Evolutionary conservation across 2,797 vertebrate genomes (phyloP).

Genomic region (Acipenser oxyrinchus): DNA sequence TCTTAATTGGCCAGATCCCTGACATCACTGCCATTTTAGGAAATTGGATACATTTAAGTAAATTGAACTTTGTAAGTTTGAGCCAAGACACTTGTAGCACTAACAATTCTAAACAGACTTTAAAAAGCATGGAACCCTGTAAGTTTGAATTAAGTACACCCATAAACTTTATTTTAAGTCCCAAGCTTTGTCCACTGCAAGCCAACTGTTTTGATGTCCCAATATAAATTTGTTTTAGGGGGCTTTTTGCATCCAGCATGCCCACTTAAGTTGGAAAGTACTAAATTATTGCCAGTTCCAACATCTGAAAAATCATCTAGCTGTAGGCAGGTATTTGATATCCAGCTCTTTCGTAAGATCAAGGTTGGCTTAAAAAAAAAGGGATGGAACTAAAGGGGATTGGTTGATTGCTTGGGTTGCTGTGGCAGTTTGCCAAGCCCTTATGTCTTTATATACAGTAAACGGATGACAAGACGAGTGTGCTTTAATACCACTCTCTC

Average conservation of each 20-base stretch:
- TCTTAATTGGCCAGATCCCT: conserved; percentile 30
- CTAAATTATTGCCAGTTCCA: conserved; percentile 35
- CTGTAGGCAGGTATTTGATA: conserved; percentile 59
- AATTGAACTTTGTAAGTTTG: conserved; percentile 34
- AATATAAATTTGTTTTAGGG: conserved; percentile 42
- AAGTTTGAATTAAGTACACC: conserved; percentile 50
- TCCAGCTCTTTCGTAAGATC: conserved; percentile 34
- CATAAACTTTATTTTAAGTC: conserved; percentile 60
- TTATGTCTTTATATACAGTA: conserved; percentile 75
- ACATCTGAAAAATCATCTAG: conserved; percentile 26
- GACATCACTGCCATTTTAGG: conserved; percentile 35
- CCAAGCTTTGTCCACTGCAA: conserved; percentile 38
- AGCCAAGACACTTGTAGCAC: conserved; percentile 34
- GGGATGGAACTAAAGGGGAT: conserved; percentile 64
- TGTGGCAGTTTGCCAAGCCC: conserved; percentile 62
- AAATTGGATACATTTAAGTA: conserved; percentile 28
- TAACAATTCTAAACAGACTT: conserved; percentile 31
- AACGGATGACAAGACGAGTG: conserved; percentile 64
- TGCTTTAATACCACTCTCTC: conserved; percentile 49
- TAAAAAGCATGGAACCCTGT: conserved; percentile 40
- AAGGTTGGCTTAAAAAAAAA: conserved; percentile 45
- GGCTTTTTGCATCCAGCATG: conserved; percentile 39
- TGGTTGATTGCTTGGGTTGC: conserved; percentile 60
- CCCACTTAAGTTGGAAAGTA: conserved; percentile 45
- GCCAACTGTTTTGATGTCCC: conserved; percentile 50